Evolutionary conservation across 1,140 invertebrate genomes (phyloP), one percentile per base, ranked within the genome.

Genomic region (Uloborus diversus): DNA sequence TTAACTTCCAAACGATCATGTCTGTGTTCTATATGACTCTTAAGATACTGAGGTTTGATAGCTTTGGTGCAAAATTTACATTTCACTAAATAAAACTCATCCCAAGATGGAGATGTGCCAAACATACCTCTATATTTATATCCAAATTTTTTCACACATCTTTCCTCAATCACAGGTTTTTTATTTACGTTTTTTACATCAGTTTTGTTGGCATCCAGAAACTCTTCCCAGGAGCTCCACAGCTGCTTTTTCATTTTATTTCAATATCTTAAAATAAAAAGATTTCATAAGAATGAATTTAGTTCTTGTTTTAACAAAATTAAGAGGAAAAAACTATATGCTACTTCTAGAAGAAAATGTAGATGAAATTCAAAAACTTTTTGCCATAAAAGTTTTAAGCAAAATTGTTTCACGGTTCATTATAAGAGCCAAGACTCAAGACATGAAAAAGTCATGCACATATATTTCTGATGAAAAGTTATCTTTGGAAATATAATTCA

Each of bases 51-150:
- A 70, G 88, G 88, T 83, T 89, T 89, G 66, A 89, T 82, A 65
- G 88, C 86, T 82, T 88, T 85, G 65, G 85, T 85, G 85, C 89
- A 89, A 42, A 85, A 84, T 81, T 89, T 86, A 86, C 89, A 89
- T 27, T 88, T 85, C 64, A 88, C 87, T 42, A 89, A 83, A 80
- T 87, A 89, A 83, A 89, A 89, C 73, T 89, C 87, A 85, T 89
- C 89, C 82, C 85, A 85, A 28, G 87, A 86, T 64, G 89, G 88
- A 85, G 88, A 89, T 32, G 87, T 82, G 23, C 88, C 88, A 87
- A 87, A 89, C 47, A 88, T 83, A 69, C 82, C 75, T 86, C 88
- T 89, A 85, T 89, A 88, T 89, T 86, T 57, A 86, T 85, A 62
- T 20, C 5, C 17, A 9, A 53, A 20, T 20, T 53, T 53, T 20